Evolutionary conservation across 2,888 invertebrate genomes (phyloP), one percentile per base, ranked within the genome.

Genomic region (Tortricodes alternella): DNA sequence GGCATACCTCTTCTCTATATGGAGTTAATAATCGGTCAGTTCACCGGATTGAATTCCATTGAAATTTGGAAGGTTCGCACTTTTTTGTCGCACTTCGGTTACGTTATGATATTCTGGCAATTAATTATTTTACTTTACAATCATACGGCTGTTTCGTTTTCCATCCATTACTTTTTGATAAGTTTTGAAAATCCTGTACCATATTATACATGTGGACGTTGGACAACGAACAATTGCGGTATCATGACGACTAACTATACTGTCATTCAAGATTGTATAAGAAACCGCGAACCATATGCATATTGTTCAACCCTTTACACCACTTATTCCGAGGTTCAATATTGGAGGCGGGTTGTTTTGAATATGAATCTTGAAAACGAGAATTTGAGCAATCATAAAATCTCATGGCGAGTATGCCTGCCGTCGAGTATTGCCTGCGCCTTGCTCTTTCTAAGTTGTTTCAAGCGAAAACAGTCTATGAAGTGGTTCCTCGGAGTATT

Each of bases 1-100:
- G 89, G 88, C 2, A 78, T 86, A 53, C 89, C 89, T 0, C 59
- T 88, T 8, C 53, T 87, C 1, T 89, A 85, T 64, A 84, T 89
- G 85, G 89, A 89, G 61, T 71, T 74, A 29, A 74, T 84, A 11
- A 70, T 86, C 15, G 75, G 83, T 13, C 89, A 89, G 64, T 89
- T 85, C 61, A 88, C 89, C 0, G 73, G 74, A 5, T 76, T 86
- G 29, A 83, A 87, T 67, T 83, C 82, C 61, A 62, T 89, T 9
- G 73, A 80, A 18, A 74, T 84, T 1, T 89, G 89, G 89, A 76
- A 65, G 46, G 71, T 74, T 3, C 73, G 87, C 0, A 68, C 76
- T 1, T 86, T 77, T 55, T 58, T 88, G 2, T 78, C 85, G 0
- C 83, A 85, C 59, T 50, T 87, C 8, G 88, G 88, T 3, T 86